Conservation (phyloP, 2,113 vertebrate genomes). For the Rhodinocichla rosea region DNA sequence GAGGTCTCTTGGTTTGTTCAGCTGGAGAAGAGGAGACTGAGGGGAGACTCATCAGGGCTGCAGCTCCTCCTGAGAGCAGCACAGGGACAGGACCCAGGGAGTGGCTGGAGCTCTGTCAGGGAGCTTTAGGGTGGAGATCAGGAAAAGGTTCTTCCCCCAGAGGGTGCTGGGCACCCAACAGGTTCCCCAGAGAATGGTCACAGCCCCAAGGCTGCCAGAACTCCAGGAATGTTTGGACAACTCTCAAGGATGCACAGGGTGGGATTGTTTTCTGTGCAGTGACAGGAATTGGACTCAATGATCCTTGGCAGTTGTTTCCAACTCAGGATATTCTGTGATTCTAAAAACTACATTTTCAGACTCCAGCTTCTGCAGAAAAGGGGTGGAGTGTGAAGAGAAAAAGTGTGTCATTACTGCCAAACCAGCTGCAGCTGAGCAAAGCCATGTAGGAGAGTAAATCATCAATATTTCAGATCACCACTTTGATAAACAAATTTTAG, state of each 20-base stretch:
- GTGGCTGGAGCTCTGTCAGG: neutral
- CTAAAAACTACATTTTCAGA: neutral
- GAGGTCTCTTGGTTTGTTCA: neutral
- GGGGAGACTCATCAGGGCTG: neutral
- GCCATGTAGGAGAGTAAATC: neutral
- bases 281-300: neutral
- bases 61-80: neutral
- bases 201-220: neutral
- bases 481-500: constrained; percentile 23
- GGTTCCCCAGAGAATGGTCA: neutral
- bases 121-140: neutral
- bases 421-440: neutral
- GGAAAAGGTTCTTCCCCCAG: neutral
- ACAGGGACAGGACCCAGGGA: neutral
- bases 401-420: neutral
- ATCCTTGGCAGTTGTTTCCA: neutral
- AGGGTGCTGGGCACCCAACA: neutral
- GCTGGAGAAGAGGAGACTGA: neutral
- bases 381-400: neutral
- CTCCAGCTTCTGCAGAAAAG: neutral
- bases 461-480: constrained; percentile 8
- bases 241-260: neutral
- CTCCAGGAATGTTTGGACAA: neutral
- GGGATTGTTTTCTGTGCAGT: neutral
- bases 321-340: neutral